phyloP scores from a whole-genome alignment of 2,113 vertebrate genomes.

The Macaca nemestrina region DNA sequence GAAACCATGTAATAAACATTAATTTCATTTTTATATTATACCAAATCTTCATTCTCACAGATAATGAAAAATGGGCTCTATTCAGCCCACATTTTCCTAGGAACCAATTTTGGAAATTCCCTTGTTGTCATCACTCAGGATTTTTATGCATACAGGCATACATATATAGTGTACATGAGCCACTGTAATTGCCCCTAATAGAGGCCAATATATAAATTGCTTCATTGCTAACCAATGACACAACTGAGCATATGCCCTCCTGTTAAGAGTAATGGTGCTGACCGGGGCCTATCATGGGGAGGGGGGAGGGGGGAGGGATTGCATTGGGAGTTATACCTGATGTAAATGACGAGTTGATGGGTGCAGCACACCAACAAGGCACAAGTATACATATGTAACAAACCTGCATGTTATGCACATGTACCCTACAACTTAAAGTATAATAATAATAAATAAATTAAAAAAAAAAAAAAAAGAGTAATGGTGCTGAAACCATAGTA shows the following conservation, averaged over 20 bases:
- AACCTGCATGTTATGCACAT: no score
- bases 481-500: not conserved
- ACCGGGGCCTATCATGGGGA: no score
- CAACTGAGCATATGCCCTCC: not conserved
- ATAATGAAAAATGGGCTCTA: not conserved
- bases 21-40: not conserved
- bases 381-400: no score
- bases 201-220: not conserved
- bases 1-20: not conserved
- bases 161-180: not conserved
- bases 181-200: not conserved
- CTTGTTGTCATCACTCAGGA: not conserved
- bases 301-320: no score
- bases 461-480: no score
- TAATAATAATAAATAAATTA: no score
- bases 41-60: slow-evolving; percentile 8
- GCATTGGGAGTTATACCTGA: no score
- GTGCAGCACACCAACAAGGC: no score
- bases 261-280: not conserved
- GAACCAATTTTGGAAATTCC: slow-evolving; percentile 29
- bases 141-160: not conserved
- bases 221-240: slow-evolving; percentile 4
- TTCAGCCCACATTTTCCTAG: not conserved
- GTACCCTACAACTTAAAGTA: no score
- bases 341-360: no score